Evolutionary conservation across 2,113 vertebrate species (phyloP), one percentile per base, ranked within the genome.

Genomic region (Heterocephalus glaber): DNA sequence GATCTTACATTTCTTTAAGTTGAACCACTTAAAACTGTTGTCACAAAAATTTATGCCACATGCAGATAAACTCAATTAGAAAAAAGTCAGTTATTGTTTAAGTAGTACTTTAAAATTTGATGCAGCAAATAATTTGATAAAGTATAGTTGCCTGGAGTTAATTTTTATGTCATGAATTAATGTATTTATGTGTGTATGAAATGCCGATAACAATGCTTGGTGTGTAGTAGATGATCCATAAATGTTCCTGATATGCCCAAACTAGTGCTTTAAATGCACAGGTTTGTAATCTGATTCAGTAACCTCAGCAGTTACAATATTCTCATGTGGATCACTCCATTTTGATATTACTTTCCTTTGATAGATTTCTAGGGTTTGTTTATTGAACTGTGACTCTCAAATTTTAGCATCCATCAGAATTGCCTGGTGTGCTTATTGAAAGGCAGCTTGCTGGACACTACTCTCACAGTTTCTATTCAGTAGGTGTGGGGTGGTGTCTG

Each of bases 371-470:
- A 52, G 72, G 65, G 79, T 93, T 93, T 92, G 28, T 61, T 54
- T 60, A 16, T 41, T 13, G 52, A 79, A 16, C 94, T 89, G 83
- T 63, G 70, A 89, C 28, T 88, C 61, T 79, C 35, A 58, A 60
- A 41, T 19, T 66, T 72, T 1, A 61, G 19, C 47, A 20, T 72
- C 52, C 16, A 47, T 77, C 22, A 63, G 47, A 86, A 54, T 92
- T 24, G 76, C 79, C 33, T 54, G 10, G 24, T 79, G 47, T 54
- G 38, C 91, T 95, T 84, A 87, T 77, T 47, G 52, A 79, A 94
- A 96, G 93, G 86, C 86, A 87, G 74, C 95, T 96, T 97, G 14
- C 49, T 56, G 24, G 33, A 6, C 22, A 63, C 13, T 24, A 20
- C 24, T 17, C 20, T n/a, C 22, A 7, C 3, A 60, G 35, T 89